Base-by-base conservation (phyloP, 2,888 invertebrate species). In the Synergus gifuensis region DNA sequence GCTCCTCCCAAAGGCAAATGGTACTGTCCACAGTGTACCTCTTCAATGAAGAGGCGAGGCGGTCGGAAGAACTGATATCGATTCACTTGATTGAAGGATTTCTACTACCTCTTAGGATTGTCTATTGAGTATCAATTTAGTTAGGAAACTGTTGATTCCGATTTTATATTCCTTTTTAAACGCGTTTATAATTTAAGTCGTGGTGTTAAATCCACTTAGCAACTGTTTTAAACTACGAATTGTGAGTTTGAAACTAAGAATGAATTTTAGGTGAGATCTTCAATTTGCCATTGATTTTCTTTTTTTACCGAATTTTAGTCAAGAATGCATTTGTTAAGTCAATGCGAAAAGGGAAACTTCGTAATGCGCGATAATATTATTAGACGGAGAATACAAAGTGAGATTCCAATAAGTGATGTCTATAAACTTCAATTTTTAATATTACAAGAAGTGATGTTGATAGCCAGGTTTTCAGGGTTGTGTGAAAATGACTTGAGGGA, bases 1-100 rank as follows among this genome's bases (percentile, higher is more conserved):
- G 97, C 98, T 78, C 97, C 98, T 64, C 99, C 99, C 0, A 98
- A 98, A 92, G 98, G 99, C 79, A 99, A 99, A 92, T 99, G 99
- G 99, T 99, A 97, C 92, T 99, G 99, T 92, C 98, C 98, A 0
- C 97, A 98, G 89, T 99, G 99, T 92, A 96, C 96, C 79, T 95
- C 96, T 84, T 96, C 96, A 81, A 97, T 97, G 96, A 96, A 97
- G 84, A 95, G 97, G 85, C 95, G 97, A 81, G 95, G 97, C 64
- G 96, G 96, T 89, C 94, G 97, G 86, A 97, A 97, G 93, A 96
- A 96, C 92, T 96, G 93, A 94, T 86, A 84, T 78, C 87, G 82
- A 85, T 76, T 54, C 64, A 78, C 42, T 49, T 67, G 54, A 77
- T 80, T 82, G 76, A 83, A 80, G 84, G 85, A 86, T 86, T 83